Base-by-base conservation (phyloP, 2,113 vertebrate genomes). In the Oreotragus oreotragus region DNA sequence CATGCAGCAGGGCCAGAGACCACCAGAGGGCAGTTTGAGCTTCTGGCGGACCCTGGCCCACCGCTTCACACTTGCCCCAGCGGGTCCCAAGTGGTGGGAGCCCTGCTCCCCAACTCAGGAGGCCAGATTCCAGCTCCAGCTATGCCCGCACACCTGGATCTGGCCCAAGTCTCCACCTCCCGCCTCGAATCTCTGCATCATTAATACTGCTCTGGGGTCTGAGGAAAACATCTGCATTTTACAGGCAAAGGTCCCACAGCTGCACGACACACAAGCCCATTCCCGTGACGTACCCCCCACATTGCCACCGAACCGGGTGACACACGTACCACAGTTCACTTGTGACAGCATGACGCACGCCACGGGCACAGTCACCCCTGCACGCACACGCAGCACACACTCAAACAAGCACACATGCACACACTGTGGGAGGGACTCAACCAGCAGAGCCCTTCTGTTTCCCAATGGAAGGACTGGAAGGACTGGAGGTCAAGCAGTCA, bases 141-240 rank as follows among this genome's bases (percentile, higher is more conserved):
- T 91, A 47, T 62, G 96, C 97, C 97, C 0, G 93, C 96, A 92
- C 90, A 88, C 58, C 95, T 95, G 97, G 97, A 47, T 87, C 76
- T 58, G 89, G 84, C 95, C 94, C 53, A 6, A 30, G 83, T 76
- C 90, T 93, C 94, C 49, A 49, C 93, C 60, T 95, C 57, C 89
- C 11, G 9, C 90, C 90, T 93, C 88, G 58, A 93, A 73, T 70
- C 92, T 97, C 94, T 92, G 96, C 55, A 0, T 94, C 92, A 92
- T 70, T 98, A 98, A 98, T 98, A 98, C 98, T 98, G 98, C 98
- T 98, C 97, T 96, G 96, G 98, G 98, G 92, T 97, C 94, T 97
- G 94, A 97, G 62, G 92, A 84, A 57, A 89, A 96, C 21, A 76
- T 80, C 93, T 93, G 95, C n/a, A 2, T 33, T n/a, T 30, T 51